Base-by-base conservation (phyloP, 2,888 invertebrate genomes). In the Anoplius nigerrimus region DNA sequence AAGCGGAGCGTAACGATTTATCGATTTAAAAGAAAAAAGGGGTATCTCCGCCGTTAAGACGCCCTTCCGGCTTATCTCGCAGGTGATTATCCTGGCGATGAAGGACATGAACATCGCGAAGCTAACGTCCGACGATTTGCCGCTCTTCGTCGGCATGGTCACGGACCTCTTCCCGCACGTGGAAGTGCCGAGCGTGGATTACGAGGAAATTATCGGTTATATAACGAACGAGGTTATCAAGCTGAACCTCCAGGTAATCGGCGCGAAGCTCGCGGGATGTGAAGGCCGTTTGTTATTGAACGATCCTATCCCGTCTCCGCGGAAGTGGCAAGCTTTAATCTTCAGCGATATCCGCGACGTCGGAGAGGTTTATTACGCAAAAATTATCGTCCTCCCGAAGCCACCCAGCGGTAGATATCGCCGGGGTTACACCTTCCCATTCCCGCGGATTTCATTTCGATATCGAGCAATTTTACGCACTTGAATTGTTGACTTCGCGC, bases 31-130 rank as follows among this genome's bases (percentile, higher is more conserved):
- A 8, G 6, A 11, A 34, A 24, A 24, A 24, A 24, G 8, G n/a
- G n/a, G n/a, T n/a, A n/a, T n/a, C 11, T 34, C 11, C 34, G 11
- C 34, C 34, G 2, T 13, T 24, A 42, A n/a, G 42, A 21, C 34
- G 27, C 18, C 34, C 11, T 34, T 18, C 68, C 52, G 57, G 1
- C 34, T 6, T 34, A 34, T 34, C 16, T 5, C 54, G 1, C 83
- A 93, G 93, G 91, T 94, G 83, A 90, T 94, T 65, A 92, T 94
- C 75, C 89, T 96, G 66, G 96, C 97, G 0, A 96, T 97, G 96
- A 94, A 95, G 48, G 97, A 97, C 87, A 97, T 97, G 96, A 97
- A 97, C 87, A 92, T 95, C 52, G 96, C 97, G 0, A 94, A 95
- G 54, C 89, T 97, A 67, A 96, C 96, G 0, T 92, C 95, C 0